Percentiles rank a stretch among this genome's conserved stretches.
These are phyloP conservation scores for Lamellibrachia columna DNA, from an alignment of 2,888 invertebrate species.

Conservation along the genomic window DNA sequence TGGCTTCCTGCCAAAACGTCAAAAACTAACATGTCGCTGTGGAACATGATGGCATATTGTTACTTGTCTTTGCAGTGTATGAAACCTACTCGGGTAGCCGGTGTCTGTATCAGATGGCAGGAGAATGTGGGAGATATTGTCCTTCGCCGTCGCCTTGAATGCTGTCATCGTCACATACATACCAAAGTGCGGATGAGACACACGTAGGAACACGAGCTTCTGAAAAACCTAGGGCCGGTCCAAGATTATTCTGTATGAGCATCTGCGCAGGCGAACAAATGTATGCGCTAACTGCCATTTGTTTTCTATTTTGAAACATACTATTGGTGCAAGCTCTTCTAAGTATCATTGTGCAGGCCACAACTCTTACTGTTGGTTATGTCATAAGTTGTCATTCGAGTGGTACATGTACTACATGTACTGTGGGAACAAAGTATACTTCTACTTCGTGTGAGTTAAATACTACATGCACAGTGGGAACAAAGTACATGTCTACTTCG, in stretches of 20 bases:
- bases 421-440: too few relatives aligned
- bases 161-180: constrained; percentile 78
- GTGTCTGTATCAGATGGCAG: constrained; percentile 70
- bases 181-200: constrained; percentile 75
- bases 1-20: neutral
- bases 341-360: too few relatives aligned
- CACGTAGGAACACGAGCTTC: constrained; percentile 65
- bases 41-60: neutral
- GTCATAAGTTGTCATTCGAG: too few relatives aligned
- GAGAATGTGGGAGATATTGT: constrained; percentile 81
- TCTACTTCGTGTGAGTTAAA: too few relatives aligned
- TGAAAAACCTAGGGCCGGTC: constrained; percentile 70
- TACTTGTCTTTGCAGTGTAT: too few relatives aligned
- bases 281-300: constrained; percentile 63
- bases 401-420: too few relatives aligned
- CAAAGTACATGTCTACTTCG: too few relatives aligned
- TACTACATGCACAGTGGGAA: too few relatives aligned
- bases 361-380: too few relatives aligned
- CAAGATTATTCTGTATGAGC: constrained; percentile 81
- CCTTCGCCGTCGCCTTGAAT: constrained; percentile 81
- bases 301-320: neutral
- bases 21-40: neutral
- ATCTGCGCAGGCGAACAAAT: constrained; percentile 82
- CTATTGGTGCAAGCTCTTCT: neutral
- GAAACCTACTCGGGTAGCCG: too few relatives aligned